Evolutionary conservation across 2,888 invertebrate species (phyloP), one percentile per base, ranked within the genome.

Genomic region (Julus scandinavius): DNA sequence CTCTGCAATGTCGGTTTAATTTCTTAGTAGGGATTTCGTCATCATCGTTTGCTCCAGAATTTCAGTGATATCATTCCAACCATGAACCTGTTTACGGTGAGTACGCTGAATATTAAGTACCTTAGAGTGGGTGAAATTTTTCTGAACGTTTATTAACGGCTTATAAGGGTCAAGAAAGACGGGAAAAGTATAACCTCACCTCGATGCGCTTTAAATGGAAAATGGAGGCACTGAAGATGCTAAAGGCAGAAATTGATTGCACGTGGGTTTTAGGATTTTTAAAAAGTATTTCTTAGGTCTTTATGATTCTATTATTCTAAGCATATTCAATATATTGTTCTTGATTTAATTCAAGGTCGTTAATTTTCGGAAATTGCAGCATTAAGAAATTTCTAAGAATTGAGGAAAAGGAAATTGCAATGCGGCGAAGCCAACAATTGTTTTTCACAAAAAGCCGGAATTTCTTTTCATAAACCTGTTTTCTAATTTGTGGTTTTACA

Each of bases 31-130:
- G 11, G 29, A 72, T 72, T 72, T 72, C 72, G 72, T 72, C 72
- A 72, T 72, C 72, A 29, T 72, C 72, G 11, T 72, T 72, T 29
- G 72, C 29, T 72, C 29, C 72, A 29, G 6, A 72, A 72, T 72
- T 72, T 72, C 29, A 72, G 72, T 72, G 72, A 72, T 72, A 72
- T 72, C 72, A 72, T 72, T 72, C 72, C 72, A 72, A 7, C 72
- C 72, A 72, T 72, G 72, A 72, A 72, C 72, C 72, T 72, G 72
- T 72, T 72, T 72, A 72, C 72, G 72, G 72, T 72, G 72, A 72
- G 72, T 72, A 72, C 72, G 72, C 29, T 72, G 72, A 72, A 72
- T 72, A 72, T 72, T 72, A 72, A 72, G 72, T 72, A 72, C 29
- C 9, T 72, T 29, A 29, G 29, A 72, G 29, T 29, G 29, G 29